Evolutionary conservation across 53 echinoderm and acorn worm species (phyloP), one percentile per base, ranked within the genome.

Genomic region (Holothuria leucospilota): DNA sequence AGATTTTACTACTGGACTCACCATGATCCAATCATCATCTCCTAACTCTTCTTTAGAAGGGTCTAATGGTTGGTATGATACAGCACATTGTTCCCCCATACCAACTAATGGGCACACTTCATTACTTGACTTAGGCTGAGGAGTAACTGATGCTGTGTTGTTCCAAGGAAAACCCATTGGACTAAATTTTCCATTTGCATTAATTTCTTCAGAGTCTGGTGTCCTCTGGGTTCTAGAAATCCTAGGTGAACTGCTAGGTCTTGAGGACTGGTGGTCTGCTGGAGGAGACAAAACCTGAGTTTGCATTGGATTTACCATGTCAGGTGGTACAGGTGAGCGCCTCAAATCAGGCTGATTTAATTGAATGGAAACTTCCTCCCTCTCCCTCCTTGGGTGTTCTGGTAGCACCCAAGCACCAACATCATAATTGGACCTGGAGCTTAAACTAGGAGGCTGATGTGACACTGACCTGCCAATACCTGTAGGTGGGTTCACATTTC

Each of bases 211-310:
- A 75, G 14, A 49, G 25, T 49, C 26, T 20, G 51, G 24, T 51
- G 75, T 51, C 20, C 41, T 71, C 28, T 12, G 39, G 26, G 24
- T 46, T 26, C 10, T 75, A 49, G 20, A 41, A 16, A 23, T 13
- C 13, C 39, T 72, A 5, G 34, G 39, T 46, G 56, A 56, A 56
- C n/a, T 34, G 20, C 25, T 49, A 49, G 21, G 21, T 12, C 11
- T 12, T 20, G 4, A n/a, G 7, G 34, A 20, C n/a, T 14, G 39
- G 11, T 30, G 39, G 34, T 39, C 72, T 38, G 21, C 42, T 39
- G n/a, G 39, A 5, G 72, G 72, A 72, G 75, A 75, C 41, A 75
- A 51, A 13, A 51, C 41, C 41, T 75, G 75, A 25, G 75, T 75
- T 20, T 25, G 12, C 75, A 75, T 75, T 72, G 27, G 39, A 72